phyloP scores from a whole-genome alignment of 2,113 vertebrate species.

The Pristiophorus japonicus region DNA sequence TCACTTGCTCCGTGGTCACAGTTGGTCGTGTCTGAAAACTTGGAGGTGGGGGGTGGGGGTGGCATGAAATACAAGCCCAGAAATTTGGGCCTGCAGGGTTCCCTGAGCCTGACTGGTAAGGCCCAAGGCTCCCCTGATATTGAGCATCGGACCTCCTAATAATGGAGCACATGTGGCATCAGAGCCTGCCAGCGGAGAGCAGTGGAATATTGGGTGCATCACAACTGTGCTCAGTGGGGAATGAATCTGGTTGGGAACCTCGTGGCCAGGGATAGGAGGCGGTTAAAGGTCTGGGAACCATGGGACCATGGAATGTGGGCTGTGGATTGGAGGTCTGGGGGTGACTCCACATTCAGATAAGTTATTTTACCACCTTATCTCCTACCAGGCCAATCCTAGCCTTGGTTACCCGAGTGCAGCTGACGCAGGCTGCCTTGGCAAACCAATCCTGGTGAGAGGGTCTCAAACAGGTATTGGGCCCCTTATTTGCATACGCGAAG shows the following conservation, averaged over 20 bases:
- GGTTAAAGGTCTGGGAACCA: neutral
- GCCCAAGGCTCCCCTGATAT: neutral
- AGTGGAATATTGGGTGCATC: neutral
- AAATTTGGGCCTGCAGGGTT: neutral
- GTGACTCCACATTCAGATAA: too few relatives aligned
- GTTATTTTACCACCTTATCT: neutral
- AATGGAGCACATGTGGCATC: neutral
- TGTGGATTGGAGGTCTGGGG: neutral
- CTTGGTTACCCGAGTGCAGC: neutral
- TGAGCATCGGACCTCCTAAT: neutral
- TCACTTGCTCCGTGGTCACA: neutral
- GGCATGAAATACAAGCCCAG: neutral
- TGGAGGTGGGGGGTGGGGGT: too few relatives aligned
- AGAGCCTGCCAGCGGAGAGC: neutral
- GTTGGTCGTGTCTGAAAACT: neutral
- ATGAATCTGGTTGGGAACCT: neutral
- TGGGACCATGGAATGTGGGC: too few relatives aligned
- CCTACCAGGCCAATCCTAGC: neutral
- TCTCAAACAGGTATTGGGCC: neutral
- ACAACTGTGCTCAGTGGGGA: neutral
- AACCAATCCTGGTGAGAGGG: neutral
- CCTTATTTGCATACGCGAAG: neutral
- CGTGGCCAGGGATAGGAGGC: neutral
- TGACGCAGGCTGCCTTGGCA: neutral
- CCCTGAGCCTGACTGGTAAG: neutral